Base-by-base conservation (phyloP, 2,113 vertebrate species). In the Hippocampus zosterae region DNA sequence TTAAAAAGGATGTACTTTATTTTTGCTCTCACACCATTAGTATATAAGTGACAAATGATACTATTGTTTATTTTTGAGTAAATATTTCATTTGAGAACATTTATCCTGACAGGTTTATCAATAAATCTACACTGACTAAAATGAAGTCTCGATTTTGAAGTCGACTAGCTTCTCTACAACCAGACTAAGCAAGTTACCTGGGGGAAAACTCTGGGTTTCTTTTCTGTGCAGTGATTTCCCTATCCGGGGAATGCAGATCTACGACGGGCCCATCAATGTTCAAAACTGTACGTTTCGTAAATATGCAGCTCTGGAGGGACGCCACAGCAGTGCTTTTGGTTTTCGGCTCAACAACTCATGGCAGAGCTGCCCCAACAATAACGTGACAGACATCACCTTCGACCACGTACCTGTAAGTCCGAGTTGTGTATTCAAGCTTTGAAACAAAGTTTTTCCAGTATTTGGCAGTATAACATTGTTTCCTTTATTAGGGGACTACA, bases 311-410 rank as follows among this genome's bases (percentile, higher is more conserved):
- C 87, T 99, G 73, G 94, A 96, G 0, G 95, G 95, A 15, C 92
- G 97, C 0, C 96, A 98, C 87, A 98, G 95, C 11, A 98, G 96
- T 0, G 97, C 97, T 7, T 90, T 99, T 41, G 97, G 94, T n/a
- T 99, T 99, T 90, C 93, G 96, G 6, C 94, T 99, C 63, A 99
- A 99, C 87, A 99, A 99, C 3, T 94, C 96, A 0, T 99, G 97
- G 97, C 97, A 99, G 91, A 98, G 95, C 88, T 99, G 97, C 74
- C 97, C 97, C 55, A 97, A 97, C 79, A 98, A 99, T 85, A 98
- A 96, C 0, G 92, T 98, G 82, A 93, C 92, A 0, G 70, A 78
- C 76, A 89, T 98, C 53, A 88, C 72, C 72, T 99, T 98, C 59
- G 92, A 98, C 52, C 91, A 95, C 0, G 96, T 99, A 11, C 96